Evolutionary conservation across 2,888 invertebrate species (phyloP), one percentile per base, ranked within the genome.

Genomic region (Adelognathus sp.): DNA sequence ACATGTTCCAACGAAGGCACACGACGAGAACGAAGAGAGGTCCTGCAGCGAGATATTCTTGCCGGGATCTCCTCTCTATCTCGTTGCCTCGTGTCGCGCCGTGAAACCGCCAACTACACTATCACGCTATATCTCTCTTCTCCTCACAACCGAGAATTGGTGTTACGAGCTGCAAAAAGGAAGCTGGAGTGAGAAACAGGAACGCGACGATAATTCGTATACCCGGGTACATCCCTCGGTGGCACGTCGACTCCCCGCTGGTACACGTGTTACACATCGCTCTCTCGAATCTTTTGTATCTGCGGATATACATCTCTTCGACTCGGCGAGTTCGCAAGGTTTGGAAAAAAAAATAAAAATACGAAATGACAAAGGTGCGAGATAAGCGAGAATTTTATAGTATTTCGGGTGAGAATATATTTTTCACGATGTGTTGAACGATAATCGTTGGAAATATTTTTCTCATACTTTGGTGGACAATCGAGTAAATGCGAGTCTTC

Each of bases 191-290:
- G 33, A 36, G 61, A 69, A 63, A 77, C 44, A n/a, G 72, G 24
- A 27, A 63, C 67, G n/a, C n/a, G 24, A 69, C 39, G 63, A 76
- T 46, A 73, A 73, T 69, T 78, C 61, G 73, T 69, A 77, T 78
- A 58, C 73, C 63, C 21, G 46, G 54, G n/a, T n/a, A 67, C 63
- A 63, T 69, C 60, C 54, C 27, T 46, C 46, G 54, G 72, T 72
- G 67, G 54, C 67, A 63, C 61, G 77, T 72, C n/a, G 44, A 72
- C 60, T 46, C 16, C 54, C 46, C 52, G 36, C 31, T 67, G 46
- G 9, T 50, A 72, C 61, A 72, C 52, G 72, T 72, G 72, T 61
- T 71, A 60, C 61, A 31, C 46, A 70, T 75, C 27, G 56, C 29
- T 61, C 33, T 44, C 41, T 27, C 44, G 6, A 14, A 36, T 27